Percentiles rank a stretch among this genome's conserved stretches.
Conservation (phyloP, 2,888 invertebrate genomes). For the Aphidoletes aphidimyza region DNA sequence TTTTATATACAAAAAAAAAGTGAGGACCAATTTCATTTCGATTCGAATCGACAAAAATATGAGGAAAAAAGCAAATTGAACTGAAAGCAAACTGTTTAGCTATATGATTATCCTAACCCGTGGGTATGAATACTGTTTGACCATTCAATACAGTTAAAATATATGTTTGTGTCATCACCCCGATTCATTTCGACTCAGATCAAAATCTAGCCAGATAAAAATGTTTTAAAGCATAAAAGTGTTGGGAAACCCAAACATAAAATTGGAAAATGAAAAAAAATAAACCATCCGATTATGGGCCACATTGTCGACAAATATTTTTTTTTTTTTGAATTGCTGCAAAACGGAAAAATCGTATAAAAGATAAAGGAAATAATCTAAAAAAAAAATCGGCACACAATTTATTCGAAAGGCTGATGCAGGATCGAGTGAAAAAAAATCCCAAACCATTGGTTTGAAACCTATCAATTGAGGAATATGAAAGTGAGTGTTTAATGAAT, state of each 20-base stretch:
- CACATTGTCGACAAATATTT: not conserved
- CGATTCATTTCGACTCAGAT: not conserved
- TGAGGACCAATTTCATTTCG: not conserved
- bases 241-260: not conserved
- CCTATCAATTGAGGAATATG: not conserved
- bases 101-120: not conserved
- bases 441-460: too few species aligned
- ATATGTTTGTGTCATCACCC: not conserved
- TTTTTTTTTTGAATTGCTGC: not conserved
- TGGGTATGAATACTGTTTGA: not conserved
- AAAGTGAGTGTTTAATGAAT: slow-evolving; percentile 46
- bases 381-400: slow-evolving; percentile 1
- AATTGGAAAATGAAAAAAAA: not conserved
- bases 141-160: not conserved
- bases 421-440: not conserved
- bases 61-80: not conserved
- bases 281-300: slow-evolving; percentile 3
- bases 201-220: not conserved
- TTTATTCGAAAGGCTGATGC: not conserved
- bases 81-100: not conserved
- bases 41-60: not conserved
- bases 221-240: too few species aligned
- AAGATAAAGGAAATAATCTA: not conserved
- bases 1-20: not conserved
- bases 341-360: not conserved